These are phyloP conservation scores for Centroberyx gerrardi DNA, from an alignment of 2,797 vertebrate species.

Conservation along the genomic window DNA sequence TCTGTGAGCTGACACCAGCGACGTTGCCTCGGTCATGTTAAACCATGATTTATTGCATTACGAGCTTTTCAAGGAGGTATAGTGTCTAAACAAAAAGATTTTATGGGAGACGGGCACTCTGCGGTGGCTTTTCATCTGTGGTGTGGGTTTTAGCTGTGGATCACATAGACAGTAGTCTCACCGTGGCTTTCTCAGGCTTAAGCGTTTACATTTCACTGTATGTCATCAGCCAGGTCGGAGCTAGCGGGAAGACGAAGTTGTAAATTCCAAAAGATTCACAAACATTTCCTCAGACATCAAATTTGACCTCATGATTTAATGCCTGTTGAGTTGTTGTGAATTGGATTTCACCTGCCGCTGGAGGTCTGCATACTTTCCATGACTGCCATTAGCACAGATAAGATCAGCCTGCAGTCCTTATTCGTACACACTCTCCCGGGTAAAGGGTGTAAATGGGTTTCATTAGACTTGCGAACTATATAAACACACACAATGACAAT, in stretches of 20 bases:
- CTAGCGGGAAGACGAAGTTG: constrained; percentile 15
- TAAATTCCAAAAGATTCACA: constrained; percentile 38
- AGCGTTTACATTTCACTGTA: constrained; percentile 44
- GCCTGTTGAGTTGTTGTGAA: constrained; percentile 43
- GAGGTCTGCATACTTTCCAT: constrained; percentile 31
- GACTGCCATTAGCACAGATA: constrained; percentile 36
- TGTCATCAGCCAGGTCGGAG: constrained; percentile 28
- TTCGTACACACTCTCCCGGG: constrained; percentile 45
- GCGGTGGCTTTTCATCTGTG: constrained; percentile 35
- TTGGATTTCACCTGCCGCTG: constrained; percentile 17
- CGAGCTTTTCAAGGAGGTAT: constrained; percentile 44
- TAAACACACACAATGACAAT: constrained; percentile 28
- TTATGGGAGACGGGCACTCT: constrained; percentile 15
- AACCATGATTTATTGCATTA: constrained; percentile 45
- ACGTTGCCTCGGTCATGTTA: constrained; percentile 47
- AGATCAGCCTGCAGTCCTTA: constrained; percentile 17
- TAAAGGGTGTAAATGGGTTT: constrained; percentile 32
- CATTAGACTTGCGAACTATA: constrained; percentile 31
- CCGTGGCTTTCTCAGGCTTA: constrained; percentile 37
- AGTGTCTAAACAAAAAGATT: constrained; percentile 44
- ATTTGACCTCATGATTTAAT: constrained; percentile 43
- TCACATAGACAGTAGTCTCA: constrained; percentile 29
- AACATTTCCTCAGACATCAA: constrained; percentile 28
- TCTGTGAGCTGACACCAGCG: constrained; percentile 39
- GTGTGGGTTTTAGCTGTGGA: constrained; percentile 33